phyloP scores from a whole-genome alignment of 2,113 vertebrate genomes.

The Pteropus alecto region DNA sequence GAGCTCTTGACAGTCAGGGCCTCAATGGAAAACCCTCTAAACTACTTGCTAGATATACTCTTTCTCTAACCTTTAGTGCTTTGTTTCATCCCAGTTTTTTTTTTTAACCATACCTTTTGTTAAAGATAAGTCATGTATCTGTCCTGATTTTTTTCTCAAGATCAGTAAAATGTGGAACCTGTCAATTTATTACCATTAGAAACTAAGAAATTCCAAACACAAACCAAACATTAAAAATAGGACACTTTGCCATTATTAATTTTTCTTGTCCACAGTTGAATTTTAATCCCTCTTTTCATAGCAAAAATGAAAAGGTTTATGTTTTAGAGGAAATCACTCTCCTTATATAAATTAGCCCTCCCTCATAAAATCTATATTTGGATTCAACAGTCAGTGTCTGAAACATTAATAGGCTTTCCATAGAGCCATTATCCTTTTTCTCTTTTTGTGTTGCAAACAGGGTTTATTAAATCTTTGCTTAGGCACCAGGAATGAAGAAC shows the following conservation, averaged over 20 bases:
- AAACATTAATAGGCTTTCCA: conserved; percentile 57
- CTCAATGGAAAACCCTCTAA: not conserved
- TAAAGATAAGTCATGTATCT: not conserved
- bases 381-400: conserved; percentile 45
- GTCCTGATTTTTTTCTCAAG: not conserved
- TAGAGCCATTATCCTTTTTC: conserved; percentile 40
- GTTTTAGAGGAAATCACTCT: conserved; percentile 35
- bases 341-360: not conserved
- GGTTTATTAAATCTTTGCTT: conserved; percentile 72
- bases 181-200: not conserved
- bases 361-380: conserved; percentile 63
- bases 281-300: conserved; percentile 10
- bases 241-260: not conserved
- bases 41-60: not conserved
- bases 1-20: not conserved
- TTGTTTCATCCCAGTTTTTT: not conserved
- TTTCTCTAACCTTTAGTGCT: not conserved
- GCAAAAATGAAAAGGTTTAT: conserved; percentile 9
- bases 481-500: conserved; percentile 64
- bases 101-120: not conserved
- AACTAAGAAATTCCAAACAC: conserved; percentile 16
- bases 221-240: not conserved
- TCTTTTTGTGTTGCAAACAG: conserved; percentile 67
- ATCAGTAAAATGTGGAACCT: not conserved
- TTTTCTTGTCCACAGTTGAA: not conserved